Base-by-base conservation (phyloP, 2,888 invertebrate genomes). In the Aleiodes alternator region DNA sequence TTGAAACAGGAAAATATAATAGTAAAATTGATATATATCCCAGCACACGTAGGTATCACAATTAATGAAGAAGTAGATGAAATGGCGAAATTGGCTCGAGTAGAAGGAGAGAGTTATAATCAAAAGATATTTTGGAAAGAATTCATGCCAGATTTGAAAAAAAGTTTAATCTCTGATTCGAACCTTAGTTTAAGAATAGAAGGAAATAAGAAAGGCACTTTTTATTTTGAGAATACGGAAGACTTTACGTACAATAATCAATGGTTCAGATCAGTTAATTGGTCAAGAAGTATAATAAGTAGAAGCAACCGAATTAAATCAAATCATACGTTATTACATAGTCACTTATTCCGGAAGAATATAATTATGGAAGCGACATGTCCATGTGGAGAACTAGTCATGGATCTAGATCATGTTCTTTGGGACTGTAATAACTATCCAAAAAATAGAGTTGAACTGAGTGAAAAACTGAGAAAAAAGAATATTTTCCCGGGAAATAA, bases 21-120 rank as follows among this genome's bases (percentile, higher is more conserved):
- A 0, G 53, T 80, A 11, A 66, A 72, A 31, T 50, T 80, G 4
- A 64, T 76, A 8, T 79, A 80, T 79, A 72, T 80, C 11, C 79
- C 79, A 0, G 59, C 78, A 1, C 81, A 81, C 31, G 50, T 43
- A 9, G 78, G 79, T 9, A 74, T 81, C 1, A 11, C 3, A 0
- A 75, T 76, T 3, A 80, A 80, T 69, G 78, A 80, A 53, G 16
- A 51, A 0, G 81, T 68, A 4, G 80, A 80, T 2, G 23, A 23
- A 23, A 23, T 23, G 23, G 23, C 23, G 23, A 23, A 23, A 23
- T 23, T 23, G 23, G 78, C 76, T 4, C 0, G 38, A n/a, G 4
- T 14, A 1, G 57, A 3, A 0, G 70, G 75, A 11, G 31, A 57
- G 12, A 8, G 16, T 29, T 29, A 11, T 12, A n/a, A 57, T 12